Conservation (phyloP, 1,140 invertebrate species). For the Vanessa atalanta region DNA sequence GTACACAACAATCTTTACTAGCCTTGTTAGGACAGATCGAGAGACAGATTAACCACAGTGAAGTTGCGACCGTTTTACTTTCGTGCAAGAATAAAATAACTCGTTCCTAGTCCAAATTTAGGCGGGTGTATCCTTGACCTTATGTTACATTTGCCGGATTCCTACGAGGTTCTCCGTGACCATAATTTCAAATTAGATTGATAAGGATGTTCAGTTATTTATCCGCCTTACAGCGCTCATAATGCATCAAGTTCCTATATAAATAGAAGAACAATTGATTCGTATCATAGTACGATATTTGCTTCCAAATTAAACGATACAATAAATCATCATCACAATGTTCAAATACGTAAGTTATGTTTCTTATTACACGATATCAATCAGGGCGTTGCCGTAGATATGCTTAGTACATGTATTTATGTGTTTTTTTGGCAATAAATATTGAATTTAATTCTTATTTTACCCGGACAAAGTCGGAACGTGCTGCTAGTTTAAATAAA, state of each 20-base stretch:
- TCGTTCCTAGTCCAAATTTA: conserved; percentile 19
- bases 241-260: conserved; percentile 48
- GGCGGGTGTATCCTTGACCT: conserved; percentile 56
- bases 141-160: conserved; percentile 47
- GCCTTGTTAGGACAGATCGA: conserved; percentile 15
- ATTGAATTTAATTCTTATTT: no score
- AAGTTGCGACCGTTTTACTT: conserved; percentile 20
- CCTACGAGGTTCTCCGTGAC: conserved; percentile 62
- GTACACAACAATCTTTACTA: conserved; percentile 8
- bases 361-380: not conserved
- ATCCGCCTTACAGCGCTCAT: conserved; percentile 53
- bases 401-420: no score
- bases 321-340: conserved; percentile 51
- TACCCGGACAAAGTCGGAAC: no score
- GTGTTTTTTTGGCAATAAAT: no score
- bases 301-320: conserved; percentile 18
- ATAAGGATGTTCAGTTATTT: conserved; percentile 63
- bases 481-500: no score
- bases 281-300: conserved; percentile 44
- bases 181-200: conserved; percentile 50
- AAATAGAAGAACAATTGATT: conserved; percentile 54
- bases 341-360: conserved; percentile 75
- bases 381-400: no score
- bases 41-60: conserved; percentile 2
- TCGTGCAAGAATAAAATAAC: conserved; percentile 24